Evolutionary conservation across 2,113 vertebrate species (phyloP).

Genomic region (Sinocyclocheilus anshuiensis): DNA sequence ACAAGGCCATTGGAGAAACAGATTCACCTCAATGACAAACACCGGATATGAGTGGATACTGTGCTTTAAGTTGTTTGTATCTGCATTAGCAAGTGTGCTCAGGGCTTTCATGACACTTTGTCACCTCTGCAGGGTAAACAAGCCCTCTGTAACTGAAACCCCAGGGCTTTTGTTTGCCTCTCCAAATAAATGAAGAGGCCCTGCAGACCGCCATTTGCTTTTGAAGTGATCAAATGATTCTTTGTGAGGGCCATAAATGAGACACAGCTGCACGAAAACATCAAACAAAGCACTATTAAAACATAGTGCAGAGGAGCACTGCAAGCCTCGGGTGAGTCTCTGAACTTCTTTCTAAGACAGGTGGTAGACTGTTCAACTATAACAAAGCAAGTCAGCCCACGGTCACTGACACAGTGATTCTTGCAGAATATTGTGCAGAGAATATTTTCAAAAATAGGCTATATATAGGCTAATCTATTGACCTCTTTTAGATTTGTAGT

Average conservation of each 20-base stretch:
- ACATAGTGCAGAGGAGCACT: neutral
- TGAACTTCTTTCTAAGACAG: neutral
- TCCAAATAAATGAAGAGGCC: constrained; percentile 43
- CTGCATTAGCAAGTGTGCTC: constrained; percentile 32
- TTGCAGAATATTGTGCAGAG: neutral
- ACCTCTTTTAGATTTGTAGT: too few relatives aligned
- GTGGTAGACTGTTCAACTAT: neutral
- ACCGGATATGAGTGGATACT: neutral
- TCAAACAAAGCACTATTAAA: constrained; percentile 35
- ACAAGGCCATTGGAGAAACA: neutral
- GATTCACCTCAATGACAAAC: too few relatives aligned
- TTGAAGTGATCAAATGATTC: constrained; percentile 14
- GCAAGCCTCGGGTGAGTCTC: neutral
- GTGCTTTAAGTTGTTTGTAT: constrained; percentile 11
- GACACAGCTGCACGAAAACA: constrained; percentile 36
- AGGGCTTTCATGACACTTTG: constrained; percentile 32
- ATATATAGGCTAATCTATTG: too few relatives aligned
- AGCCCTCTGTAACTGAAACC: neutral
- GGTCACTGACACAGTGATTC: neutral
- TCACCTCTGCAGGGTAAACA: constrained; percentile 42
- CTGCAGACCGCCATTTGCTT: neutral
- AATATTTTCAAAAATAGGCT: neutral
- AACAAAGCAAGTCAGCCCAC: neutral
- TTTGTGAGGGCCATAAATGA: constrained; percentile 16
- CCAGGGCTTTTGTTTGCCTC: constrained; percentile 27